Evolutionary conservation across 2,113 vertebrate species (phyloP), one percentile per base, ranked within the genome.

Genomic region (Gymnogyps californianus): DNA sequence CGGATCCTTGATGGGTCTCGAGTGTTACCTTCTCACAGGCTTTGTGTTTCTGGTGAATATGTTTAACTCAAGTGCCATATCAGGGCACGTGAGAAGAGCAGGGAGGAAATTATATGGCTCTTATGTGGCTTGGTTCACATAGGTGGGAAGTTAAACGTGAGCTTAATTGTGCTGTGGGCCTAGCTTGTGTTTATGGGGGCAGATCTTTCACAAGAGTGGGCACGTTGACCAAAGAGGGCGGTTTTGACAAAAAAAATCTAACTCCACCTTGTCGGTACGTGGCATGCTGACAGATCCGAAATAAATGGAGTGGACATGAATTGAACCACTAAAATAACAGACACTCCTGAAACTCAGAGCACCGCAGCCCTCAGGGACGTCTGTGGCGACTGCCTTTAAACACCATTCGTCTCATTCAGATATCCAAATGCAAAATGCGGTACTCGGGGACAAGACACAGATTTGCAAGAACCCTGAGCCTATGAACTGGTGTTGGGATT

Each of bases 281-380:
- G 6, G 49, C 69, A 62, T 25, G 42, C 42, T 62, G 57, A 36
- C 15, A 82, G 61, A 75, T 29, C 40, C 11, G 4, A 54, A 95
- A 71, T 29, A 47, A 79, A 69, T 31, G 24, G 32, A 83, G 57
- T 10, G 32, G 79, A 16, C 16, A 2, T 0, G 1, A 72, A 52
- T 21, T 52, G 57, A 83, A 69, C 11, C 20, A 55, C 20, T 31
- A 28, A 66, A 90, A 72, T 36, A 76, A 44, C 29, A 64, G 58
- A 31, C 44, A 40, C 16, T 38, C 29, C 71, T 91, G 70, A 32
- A 92, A 44, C 29, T 64, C 6, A 1, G 36, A n/a, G 78, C 47
- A 11, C 11, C 0, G 0, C 0, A 2, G 20, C 57, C 36, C 31
- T 55, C 1, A 0, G 34, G 47, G 66, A 55, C 38, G 14, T 21